Base-by-base conservation (phyloP, 2,113 vertebrate genomes). In the Amphilophus citrinellus region DNA sequence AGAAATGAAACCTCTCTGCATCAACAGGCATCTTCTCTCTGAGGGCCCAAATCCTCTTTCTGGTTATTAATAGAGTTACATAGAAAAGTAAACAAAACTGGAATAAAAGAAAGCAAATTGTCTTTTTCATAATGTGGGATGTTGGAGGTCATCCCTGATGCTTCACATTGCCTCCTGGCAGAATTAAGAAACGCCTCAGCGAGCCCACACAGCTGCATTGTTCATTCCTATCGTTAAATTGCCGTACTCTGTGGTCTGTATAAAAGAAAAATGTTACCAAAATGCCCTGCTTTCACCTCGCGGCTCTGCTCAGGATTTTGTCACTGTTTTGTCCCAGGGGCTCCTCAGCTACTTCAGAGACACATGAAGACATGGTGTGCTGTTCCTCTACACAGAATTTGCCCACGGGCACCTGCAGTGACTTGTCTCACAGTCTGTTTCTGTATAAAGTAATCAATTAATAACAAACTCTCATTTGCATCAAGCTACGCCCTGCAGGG, bases 141-240 rank as follows among this genome's bases (percentile, higher is more conserved):
- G 79, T 32, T 61, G 63, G 80, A 92, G 89, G 92, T 93, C 87
- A 84, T 63, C 60, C 77, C 32, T 5, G 15, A 68, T 75, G 82
- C 56, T 58, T 89, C 78, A 47, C 61, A 15, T 77, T 20, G 61
- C 83, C 84, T 87, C 79, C 71, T 30, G 58, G 90, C 85, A 87
- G 86, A 90, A 81, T 89, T 82, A 90, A 59, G 87, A 79, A 80
- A 80, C 47, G 47, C 89, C 76, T 86, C 85, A 82, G 81, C 60
- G 35, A 87, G 80, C 92, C 50, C 22, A 65, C 79, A 42, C 20
- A 20, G 83, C 89, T 53, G 61, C 85, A 82, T 85, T 84, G 88
- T 85, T 92, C 37, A 80, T 87, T 91, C 66, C 20, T 82, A 71
- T 91, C 86, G 79, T 93, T 88, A 88, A 91, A 92, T 85, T 76